These are phyloP conservation scores for Drosophila barbarae DNA, from an alignment of 2,888 invertebrate species.

Conservation along the genomic window DNA sequence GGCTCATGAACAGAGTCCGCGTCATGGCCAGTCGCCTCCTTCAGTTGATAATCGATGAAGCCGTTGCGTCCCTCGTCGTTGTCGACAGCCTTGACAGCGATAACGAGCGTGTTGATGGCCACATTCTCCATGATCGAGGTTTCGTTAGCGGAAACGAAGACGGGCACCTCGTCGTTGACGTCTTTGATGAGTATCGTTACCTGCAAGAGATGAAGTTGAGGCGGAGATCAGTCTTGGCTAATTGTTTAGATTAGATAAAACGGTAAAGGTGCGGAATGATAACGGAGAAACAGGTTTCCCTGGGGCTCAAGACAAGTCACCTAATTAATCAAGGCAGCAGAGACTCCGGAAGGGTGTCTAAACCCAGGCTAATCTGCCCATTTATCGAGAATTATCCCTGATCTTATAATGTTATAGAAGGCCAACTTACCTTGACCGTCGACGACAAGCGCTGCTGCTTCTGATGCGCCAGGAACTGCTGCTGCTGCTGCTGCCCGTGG, in stretches of 20 bases:
- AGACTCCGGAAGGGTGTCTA: neutral
- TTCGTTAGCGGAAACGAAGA: slow-evolving; percentile 89
- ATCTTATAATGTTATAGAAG: neutral
- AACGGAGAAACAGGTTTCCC: slow-evolving; percentile 42
- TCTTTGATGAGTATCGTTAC: slow-evolving; percentile 93
- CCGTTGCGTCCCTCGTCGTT: slow-evolving; percentile 95
- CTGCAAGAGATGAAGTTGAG: slow-evolving; percentile 80
- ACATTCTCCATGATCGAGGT: slow-evolving; percentile 92
- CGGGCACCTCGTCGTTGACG: slow-evolving; percentile 94
- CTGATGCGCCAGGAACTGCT: slow-evolving; percentile 79
- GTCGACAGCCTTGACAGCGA: slow-evolving; percentile 93
- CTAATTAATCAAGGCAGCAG: slow-evolving; percentile 33
- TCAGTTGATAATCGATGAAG: slow-evolving; percentile 91
- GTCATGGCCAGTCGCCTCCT: slow-evolving; percentile 9
- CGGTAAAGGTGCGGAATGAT: slow-evolving; percentile 24
- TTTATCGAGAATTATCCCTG: neutral
- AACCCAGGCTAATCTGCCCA: neutral
- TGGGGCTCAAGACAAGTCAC: slow-evolving; percentile 6
- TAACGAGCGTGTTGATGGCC: slow-evolving; percentile 90
- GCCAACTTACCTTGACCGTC: slow-evolving; percentile 86
- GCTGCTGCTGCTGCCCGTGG: slow-evolving; percentile 59
- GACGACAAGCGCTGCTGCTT: slow-evolving; percentile 88
- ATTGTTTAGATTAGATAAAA: slow-evolving; percentile 27
- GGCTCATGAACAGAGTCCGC: slow-evolving; percentile 17
- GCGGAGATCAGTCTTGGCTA: slow-evolving; percentile 23